Base-by-base conservation (phyloP, 2,113 vertebrate species). In the Chionomys nivalis region DNA sequence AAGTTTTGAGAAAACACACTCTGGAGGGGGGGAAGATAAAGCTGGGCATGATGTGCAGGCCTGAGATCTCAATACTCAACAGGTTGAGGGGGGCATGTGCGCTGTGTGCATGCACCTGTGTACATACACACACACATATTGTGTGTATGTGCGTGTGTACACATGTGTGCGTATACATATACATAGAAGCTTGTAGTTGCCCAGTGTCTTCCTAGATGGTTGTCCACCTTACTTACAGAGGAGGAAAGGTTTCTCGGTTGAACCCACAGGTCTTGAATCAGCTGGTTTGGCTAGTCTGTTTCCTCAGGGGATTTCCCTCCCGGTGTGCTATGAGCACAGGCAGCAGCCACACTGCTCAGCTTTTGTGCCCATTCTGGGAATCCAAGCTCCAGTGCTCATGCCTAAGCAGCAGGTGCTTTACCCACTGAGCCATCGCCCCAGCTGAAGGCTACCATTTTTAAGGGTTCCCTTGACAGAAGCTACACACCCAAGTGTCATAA, bases 401-500 rank as follows among this genome's bases (percentile, higher is more conserved):
- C n/a, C n/a, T n/a, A n/a, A n/a, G n/a, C n/a, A n/a, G n/a, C n/a
- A n/a, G n/a, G n/a, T n/a, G n/a, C n/a, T n/a, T n/a, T n/a, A n/a
- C n/a, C n/a, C n/a, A n/a, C n/a, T n/a, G n/a, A n/a, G n/a, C n/a
- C n/a, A n/a, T n/a, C n/a, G n/a, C n/a, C n/a, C n/a, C n/a, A n/a
- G n/a, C n/a, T n/a, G n/a, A 79, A 89, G 14, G 87, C 28, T 85
- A 58, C 24, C 85, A 78, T 89, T 77, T 63, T 94, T 95, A 96
- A 96, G 87, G 36, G 94, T 26, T 89, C n/a, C 17, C 75, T 87
- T 90, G 28, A 90, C 70, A 93, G 93, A 95, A 90, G 83, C 58
- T 92, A 36, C 91, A 73, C 16, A 75, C 47, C 77, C 68, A 70
- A 21, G 16, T 92, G 58, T 47, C n/a, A 26, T 75, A 75, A 87